Percentiles rank a stretch among this genome's conserved stretches.
These are phyloP conservation scores for Dicyrtoma fusca DNA, from an alignment of 2,888 invertebrate genomes.

Conservation along the genomic window DNA sequence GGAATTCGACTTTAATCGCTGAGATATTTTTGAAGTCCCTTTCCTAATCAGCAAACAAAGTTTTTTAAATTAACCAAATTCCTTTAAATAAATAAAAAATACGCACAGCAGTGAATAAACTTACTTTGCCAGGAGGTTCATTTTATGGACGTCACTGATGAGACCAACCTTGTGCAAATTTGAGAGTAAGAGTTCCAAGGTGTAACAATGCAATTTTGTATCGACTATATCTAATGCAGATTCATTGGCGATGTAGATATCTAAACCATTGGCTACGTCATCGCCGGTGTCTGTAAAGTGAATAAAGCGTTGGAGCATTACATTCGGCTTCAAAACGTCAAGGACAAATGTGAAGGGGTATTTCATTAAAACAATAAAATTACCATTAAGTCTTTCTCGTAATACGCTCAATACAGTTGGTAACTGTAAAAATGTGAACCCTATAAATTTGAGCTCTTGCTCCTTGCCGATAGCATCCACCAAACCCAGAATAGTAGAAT, in stretches of 20 bases:
- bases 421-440: constrained; percentile 89
- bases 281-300: constrained; percentile 25
- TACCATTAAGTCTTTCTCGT: constrained; percentile 66
- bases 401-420: constrained; percentile 77
- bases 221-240: constrained; percentile 87
- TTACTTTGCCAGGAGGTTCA: constrained; percentile 69
- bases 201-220: constrained; percentile 84
- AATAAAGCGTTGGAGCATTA: no score
- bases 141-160: constrained; percentile 76
- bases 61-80: neutral
- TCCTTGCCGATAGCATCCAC: constrained; percentile 82
- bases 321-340: neutral
- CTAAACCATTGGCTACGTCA: constrained; percentile 81
- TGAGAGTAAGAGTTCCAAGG: constrained; percentile 78
- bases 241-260: constrained; percentile 79
- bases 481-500: constrained; percentile 86
- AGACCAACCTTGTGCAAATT: constrained; percentile 80
- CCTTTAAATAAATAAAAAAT: no score
- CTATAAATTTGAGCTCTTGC: constrained; percentile 89
- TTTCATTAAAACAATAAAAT: neutral
- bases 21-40: constrained; percentile 62
- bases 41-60: constrained; percentile 62
- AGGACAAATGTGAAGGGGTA: neutral
- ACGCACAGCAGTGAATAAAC: constrained; percentile 58
- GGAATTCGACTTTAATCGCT: constrained; percentile 42